Evolutionary conservation across 2,888 invertebrate species (phyloP), one percentile per base, ranked within the genome.

Genomic region (Mallateleia sp.): DNA sequence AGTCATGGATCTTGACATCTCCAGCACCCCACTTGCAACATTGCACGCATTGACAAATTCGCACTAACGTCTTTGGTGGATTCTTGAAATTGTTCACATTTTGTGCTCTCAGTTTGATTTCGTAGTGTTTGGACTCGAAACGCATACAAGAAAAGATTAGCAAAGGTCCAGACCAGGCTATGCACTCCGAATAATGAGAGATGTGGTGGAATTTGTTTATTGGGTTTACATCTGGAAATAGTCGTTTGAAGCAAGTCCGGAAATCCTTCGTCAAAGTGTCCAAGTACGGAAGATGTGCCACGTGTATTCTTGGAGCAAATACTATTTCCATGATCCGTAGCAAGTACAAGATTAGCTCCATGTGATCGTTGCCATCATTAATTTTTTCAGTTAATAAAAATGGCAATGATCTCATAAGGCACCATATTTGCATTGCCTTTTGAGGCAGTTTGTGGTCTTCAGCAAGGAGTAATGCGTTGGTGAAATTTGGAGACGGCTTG

Each of bases 381-480:
- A 91, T 50, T 85, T 85, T 89, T 7, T 79, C 82, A 32, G 75
- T 6, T 24, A 89, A 20, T 50, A 90, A 54, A 85, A 90, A 91
- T 24, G 91, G 32, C 6, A 78, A 78, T 14, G 67, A 45, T 71
- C 90, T 24, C 1, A 86, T 69, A 4, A 88, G 52, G 24, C 79
- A 88, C 89, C 90, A 89, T 7, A 71, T 89, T 54, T 89, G 88
- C 87, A 87, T 85, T n/a, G 85, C 87, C 32, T 90, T 89, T 50
- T 87, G 87, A 20, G n/a, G n/a, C n/a, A n/a, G n/a, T n/a, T n/a
- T n/a, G n/a, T n/a, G n/a, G n/a, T n/a, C n/a, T n/a, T n/a, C n/a
- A n/a, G n/a, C n/a, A n/a, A n/a, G n/a, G n/a, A n/a, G n/a, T n/a
- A n/a, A n/a, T n/a, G n/a, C n/a, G n/a, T n/a, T 58, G 7, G 74